Percentiles rank a stretch among this genome's conserved stretches.
Conservation (phyloP, 35 echinoderm and acorn worm genomes). For the Amphiura filiformis region DNA sequence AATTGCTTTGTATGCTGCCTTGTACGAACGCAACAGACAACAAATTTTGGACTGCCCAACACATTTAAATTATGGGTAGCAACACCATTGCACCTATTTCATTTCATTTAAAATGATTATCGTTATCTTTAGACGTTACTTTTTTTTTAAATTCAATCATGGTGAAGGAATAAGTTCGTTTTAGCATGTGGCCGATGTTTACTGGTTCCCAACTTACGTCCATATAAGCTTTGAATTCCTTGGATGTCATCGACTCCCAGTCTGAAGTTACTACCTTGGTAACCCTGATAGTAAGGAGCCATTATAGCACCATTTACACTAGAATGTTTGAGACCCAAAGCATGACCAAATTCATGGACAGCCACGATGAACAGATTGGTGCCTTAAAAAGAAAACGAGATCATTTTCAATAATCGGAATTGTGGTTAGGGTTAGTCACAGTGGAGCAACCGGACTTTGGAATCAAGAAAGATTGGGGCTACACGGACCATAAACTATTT, state of each 20-base stretch:
- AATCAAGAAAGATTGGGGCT: neutral
- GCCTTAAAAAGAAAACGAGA: neutral
- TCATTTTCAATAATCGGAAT: neutral
- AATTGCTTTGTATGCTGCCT: too few relatives aligned
- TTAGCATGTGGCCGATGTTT: too few relatives aligned
- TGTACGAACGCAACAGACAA: too few relatives aligned
- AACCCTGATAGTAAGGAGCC: constrained; percentile 34
- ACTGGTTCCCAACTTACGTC: constrained; percentile 1
- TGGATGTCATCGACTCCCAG: constrained; percentile 40
- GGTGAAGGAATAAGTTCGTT: too few relatives aligned
- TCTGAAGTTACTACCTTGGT: constrained; percentile 1
- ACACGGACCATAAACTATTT: neutral
- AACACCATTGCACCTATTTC: too few relatives aligned
- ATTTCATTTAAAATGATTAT: too few relatives aligned
- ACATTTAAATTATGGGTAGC: too few relatives aligned
- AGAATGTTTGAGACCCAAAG: constrained; percentile 36
- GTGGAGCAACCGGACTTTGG: neutral
- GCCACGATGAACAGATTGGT: constrained; percentile 40
- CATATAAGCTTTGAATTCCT: constrained; percentile 57
- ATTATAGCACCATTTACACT: constrained; percentile 39
- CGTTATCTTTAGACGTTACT: too few relatives aligned
- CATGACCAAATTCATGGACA: constrained; percentile 59
- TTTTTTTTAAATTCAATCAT: too few relatives aligned
- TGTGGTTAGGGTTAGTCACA: neutral
- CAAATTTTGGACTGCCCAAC: too few relatives aligned